Base-by-base conservation (phyloP, 2,797 vertebrate genomes). In the Esox masquinongy region DNA sequence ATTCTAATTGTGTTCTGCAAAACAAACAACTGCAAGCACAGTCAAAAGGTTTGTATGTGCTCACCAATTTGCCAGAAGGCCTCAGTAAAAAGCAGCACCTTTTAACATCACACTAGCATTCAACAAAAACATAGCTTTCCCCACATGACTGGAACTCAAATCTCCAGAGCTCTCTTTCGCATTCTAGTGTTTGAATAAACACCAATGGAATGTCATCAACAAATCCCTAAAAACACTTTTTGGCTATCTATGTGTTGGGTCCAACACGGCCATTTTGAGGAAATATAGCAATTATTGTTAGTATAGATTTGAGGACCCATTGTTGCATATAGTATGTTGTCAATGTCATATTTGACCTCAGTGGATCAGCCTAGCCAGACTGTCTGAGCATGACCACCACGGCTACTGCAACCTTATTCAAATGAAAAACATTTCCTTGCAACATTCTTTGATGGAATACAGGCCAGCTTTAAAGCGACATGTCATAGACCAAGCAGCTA, bases 281-380 rank as follows among this genome's bases (percentile, higher is more conserved):
- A 49, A 43, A 50, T 14, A 24, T 31, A 26, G 14, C 4, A 14
- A 31, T 19, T 66, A 61, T 26, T 12, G 68, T 17, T 15, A 49
- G 68, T 16, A 70, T 22, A 70, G 9, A 26, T 16, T 66, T 16
- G 26, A 51, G 15, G 51, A 26, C 15, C 4, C 49, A 53, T 24
- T 26, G 49, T 71, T 51, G 29, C 26, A 71, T 19, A 34, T 49
- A 71, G 15, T 16, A 26, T 47, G 47, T 16, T 70, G 43, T 50
- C 49, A 51, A 71, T 53, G 69, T 71, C 69, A 71, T 5, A 31
- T 49, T 26, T 51, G 47, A 70, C 14, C 69, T 70, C 69, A 70
- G 49, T 26, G 24, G 14, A 31, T 49, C 47, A 24, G 68, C 6
- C 9, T 15, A 49, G 36, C 68, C 8, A 31, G 24, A 51, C 24